Evolutionary conservation across 2,888 invertebrate genomes (phyloP), one percentile per base, ranked within the genome.

Genomic region (Tortrix viridana): DNA sequence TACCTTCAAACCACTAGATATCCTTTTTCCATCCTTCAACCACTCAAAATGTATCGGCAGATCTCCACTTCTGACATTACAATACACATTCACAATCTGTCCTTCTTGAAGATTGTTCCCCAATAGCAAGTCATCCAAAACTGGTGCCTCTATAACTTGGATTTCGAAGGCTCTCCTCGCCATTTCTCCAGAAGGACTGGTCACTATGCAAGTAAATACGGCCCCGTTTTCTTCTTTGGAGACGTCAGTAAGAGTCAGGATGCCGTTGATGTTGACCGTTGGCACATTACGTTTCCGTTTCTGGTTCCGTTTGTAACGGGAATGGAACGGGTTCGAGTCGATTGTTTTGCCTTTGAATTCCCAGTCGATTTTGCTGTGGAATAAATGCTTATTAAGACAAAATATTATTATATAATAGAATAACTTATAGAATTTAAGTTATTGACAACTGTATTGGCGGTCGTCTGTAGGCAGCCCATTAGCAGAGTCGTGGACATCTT

Each of bases 101-200:
- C 96, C 96, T 89, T 97, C 95, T 83, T 96, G 96, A 0, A 97
- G 92, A 79, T 96, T 96, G 58, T 94, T 94, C 0, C 97, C 96
- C 72, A 98, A 95, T 37, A 94, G 92, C 76, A 98, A 95, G 55
- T 97, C 95, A 80, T 97, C 97, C 74, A 97, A 93, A 53, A 96
- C 94, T 0, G 97, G 97, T 0, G 96, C 97, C 85, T 92, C 92
- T 76, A 95, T 94, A 9, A 96, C 93, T 75, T 95, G 94, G 66
- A 96, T 94, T 76, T 96, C 96, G 58, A 94, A 93, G 2, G 93
- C 85, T 65, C 90, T 73, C 69, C 89, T 80, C 0, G 90, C 90
- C 90, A 90, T 90, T 72, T 90, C 90, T 16, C 96, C 96, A 3
- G 95, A 95, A 20, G 95, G 93, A 74, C 95, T 95, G 9, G 94